Conservation (phyloP, 2,888 invertebrate genomes). For the Drosophila gaucha region DNA sequence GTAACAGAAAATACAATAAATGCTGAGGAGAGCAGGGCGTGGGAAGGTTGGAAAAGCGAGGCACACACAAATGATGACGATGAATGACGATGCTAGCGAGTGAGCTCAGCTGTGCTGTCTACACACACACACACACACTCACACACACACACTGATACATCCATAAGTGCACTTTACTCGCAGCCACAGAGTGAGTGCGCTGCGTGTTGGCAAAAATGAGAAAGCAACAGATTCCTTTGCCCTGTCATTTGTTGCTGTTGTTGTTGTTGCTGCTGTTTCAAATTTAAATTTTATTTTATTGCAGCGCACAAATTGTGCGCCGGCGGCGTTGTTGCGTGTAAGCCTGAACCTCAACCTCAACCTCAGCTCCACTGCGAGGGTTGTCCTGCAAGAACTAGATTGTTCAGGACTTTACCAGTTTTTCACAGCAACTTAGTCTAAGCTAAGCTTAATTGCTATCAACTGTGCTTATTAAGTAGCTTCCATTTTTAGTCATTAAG, state of each 20-base stretch:
- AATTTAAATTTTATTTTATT: slow-evolving; percentile 79
- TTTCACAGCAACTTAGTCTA: background rate
- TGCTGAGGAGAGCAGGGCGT: background rate
- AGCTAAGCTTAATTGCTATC: background rate
- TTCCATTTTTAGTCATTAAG: background rate
- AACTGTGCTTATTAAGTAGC: background rate
- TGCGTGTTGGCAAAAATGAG: slow-evolving; percentile 6
- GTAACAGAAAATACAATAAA: slow-evolving; percentile 33
- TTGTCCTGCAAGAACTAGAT: background rate
- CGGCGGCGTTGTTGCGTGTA: slow-evolving; percentile 70
- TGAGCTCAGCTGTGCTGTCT: slow-evolving; percentile 57
- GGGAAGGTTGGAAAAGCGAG: background rate
- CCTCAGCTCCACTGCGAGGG: slow-evolving; percentile 23
- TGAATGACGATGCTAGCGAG: slow-evolving; percentile 62
- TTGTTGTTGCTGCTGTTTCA: slow-evolving; percentile 65
- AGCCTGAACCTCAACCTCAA: slow-evolving; percentile 17
- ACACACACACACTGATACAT: slow-evolving; percentile 6
- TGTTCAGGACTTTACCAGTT: slow-evolving; percentile 3
- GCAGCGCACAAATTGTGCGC: slow-evolving; percentile 76
- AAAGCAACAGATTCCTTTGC: slow-evolving; percentile 48
- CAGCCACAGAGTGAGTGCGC: slow-evolving; percentile 15
- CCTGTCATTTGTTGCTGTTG: slow-evolving; percentile 36
- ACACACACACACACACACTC: slow-evolving; percentile 8
- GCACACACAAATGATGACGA: slow-evolving; percentile 57
- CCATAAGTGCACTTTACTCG: slow-evolving; percentile 42